Evolutionary conservation across 1,140 invertebrate genomes (phyloP).

Genomic region (Probaryconus sp.): DNA sequence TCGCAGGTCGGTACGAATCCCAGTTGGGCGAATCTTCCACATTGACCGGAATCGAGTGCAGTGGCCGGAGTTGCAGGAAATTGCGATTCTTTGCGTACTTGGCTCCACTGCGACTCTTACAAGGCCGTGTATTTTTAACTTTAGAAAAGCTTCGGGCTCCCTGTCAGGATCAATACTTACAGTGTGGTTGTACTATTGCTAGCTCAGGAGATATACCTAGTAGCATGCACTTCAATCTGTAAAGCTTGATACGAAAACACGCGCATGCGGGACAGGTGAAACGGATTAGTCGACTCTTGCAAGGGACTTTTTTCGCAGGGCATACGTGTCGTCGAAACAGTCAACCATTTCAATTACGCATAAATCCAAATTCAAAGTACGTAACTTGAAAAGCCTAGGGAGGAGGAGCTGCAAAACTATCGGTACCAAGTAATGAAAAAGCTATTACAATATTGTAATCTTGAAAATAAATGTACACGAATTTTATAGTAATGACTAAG

Average conservation of each 20-base stretch:
- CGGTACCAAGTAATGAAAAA: too few species aligned
- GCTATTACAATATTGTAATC: too few species aligned
- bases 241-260: constrained; percentile 39
- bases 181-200: constrained; percentile 63
- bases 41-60: constrained; percentile 45
- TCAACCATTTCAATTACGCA: too few species aligned
- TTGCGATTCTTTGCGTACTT: constrained; percentile 60
- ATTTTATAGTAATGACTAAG: too few species aligned
- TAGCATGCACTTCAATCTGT: constrained; percentile 53
- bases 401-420: too few species aligned
- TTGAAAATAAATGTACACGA: too few species aligned
- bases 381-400: too few species aligned
- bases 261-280: constrained; percentile 46
- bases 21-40: constrained; percentile 25
- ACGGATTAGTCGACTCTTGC: constrained; percentile 20
- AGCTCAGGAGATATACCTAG: constrained; percentile 52
- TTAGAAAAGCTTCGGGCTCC: constrained; percentile 70
- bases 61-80: constrained; percentile 58
- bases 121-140: constrained; percentile 76
- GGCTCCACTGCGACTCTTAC: constrained; percentile 55
- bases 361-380: too few species aligned
- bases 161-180: constrained; percentile 73
- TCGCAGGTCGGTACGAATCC: constrained; percentile 2
- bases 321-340: too few species aligned
- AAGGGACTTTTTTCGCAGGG: too few species aligned